These are phyloP conservation scores for Tinea semifulvella DNA, from an alignment of 2,888 invertebrate genomes.

Conservation along the genomic window DNA sequence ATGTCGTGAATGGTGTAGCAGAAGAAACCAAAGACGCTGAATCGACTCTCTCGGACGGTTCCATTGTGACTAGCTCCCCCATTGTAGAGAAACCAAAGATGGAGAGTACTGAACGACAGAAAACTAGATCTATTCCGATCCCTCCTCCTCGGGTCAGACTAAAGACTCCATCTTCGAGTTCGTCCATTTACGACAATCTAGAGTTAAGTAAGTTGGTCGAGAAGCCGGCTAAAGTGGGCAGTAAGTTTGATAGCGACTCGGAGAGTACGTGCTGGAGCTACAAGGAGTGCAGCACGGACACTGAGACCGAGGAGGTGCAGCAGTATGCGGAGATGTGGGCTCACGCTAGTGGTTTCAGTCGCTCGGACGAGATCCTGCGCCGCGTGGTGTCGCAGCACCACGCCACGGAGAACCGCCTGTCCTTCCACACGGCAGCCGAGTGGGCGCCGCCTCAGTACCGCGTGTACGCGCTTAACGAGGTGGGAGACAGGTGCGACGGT, in stretches of 20 bases:
- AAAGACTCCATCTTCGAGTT: slow-evolving; percentile 32
- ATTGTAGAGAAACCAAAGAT: slow-evolving; percentile 25
- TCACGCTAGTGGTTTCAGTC: slow-evolving; percentile 55
- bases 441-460: slow-evolving; percentile 42
- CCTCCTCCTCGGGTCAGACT: slow-evolving; percentile 39
- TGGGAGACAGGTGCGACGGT: slow-evolving; percentile 50
- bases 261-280: slow-evolving; percentile 60
- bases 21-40: slow-evolving; percentile 37
- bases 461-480: slow-evolving; percentile 48
- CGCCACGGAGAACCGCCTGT: slow-evolving; percentile 46
- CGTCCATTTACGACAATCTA: slow-evolving; percentile 33
- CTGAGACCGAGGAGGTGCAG: slow-evolving; percentile 30
- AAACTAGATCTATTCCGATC: slow-evolving; percentile 29
- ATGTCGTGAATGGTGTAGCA: slow-evolving; percentile 24
- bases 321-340: slow-evolving; percentile 54
- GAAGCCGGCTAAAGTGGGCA: slow-evolving; percentile 21
- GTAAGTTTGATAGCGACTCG: slow-evolving; percentile 41
- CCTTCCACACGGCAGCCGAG: slow-evolving; percentile 49
- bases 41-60: slow-evolving; percentile 36
- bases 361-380: slow-evolving; percentile 47
- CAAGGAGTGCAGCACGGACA: slow-evolving; percentile 46
- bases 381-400: slow-evolving; percentile 42
- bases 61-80: slow-evolving; percentile 47
- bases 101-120: slow-evolving; percentile 24
- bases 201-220: slow-evolving; percentile 18